Conservation (phyloP, 2,888 invertebrate species). For the Melanostoma scalare region DNA sequence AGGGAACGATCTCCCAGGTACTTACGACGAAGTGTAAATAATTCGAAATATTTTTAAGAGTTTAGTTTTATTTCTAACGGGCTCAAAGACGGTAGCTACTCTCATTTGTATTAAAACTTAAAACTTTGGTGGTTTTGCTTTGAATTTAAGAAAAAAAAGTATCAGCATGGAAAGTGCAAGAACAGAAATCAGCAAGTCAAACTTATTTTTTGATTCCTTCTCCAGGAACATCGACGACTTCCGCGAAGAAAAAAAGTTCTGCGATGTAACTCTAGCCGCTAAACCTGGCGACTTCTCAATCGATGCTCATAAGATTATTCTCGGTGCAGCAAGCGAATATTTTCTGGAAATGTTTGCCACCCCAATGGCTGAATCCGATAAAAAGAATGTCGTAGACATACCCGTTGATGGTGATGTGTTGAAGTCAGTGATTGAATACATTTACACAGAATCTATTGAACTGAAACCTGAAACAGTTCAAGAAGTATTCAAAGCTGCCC, state of each 20-base stretch:
- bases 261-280: neutral
- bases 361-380: neutral
- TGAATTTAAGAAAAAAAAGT: too few relatives aligned
- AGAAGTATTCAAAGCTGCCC: neutral
- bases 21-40: too few relatives aligned
- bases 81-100: too few relatives aligned
- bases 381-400: neutral
- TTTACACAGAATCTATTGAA: constrained; percentile 1
- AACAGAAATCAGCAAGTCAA: too few relatives aligned
- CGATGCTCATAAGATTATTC: constrained; percentile 8
- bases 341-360: constrained; percentile 6
- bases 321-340: constrained; percentile 20
- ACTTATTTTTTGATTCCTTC: too few relatives aligned
- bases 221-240: too few relatives aligned
- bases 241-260: neutral
- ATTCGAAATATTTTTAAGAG: too few relatives aligned
- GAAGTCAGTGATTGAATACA: neutral
- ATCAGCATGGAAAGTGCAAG: too few relatives aligned
- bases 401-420: neutral
- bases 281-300: neutral
- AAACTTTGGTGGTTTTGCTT: too few relatives aligned
- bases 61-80: too few relatives aligned
- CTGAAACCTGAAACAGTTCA: constrained; percentile 1
- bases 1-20: too few relatives aligned
- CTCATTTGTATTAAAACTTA: too few relatives aligned